Evolutionary conservation across 1,140 invertebrate genomes (phyloP), one percentile per base, ranked within the genome.

Genomic region (Papilio glaucus): DNA sequence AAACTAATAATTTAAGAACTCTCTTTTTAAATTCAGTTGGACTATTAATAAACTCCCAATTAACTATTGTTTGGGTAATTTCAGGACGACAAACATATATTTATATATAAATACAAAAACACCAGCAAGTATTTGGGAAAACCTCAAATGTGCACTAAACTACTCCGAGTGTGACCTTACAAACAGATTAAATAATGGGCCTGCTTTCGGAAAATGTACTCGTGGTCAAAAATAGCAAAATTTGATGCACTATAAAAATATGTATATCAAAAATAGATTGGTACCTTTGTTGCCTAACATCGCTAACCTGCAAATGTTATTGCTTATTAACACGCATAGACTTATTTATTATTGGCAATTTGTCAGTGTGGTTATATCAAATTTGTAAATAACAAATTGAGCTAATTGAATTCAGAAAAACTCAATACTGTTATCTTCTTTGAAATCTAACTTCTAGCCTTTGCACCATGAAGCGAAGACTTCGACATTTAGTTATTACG

Each of bases 241-340:
- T 10, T 3, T 45, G 9, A 12, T 24, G 21, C 21, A 21, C 18
- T 21, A 1, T 49, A 21, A 24, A 13, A 24, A 53, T 53, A 57
- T 57, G 0, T 24, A 24, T 57, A 57, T 57, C 49, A 57, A 57
- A 53, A 49, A 57, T 57, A 57, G 3, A 24, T 57, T 12, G 9
- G 21, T 26, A 57, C 21, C 4, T 57, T 57, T 53, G 45, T 21
- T 57, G 12, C 29, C 45, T 24, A 49, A 13, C 21, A 24, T 57
- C 10, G 18, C 29, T 33, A 3, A 33, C 6, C 2, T 33, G 2
- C 4, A 24, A 24, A 49, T 49, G 18, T 26, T 57, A 57, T 12
- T 57, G 49, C 2, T 26, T 57, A 24, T 24, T 12, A 53, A 21
- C 18, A 24, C 12, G 49, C 21, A 57, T 49, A 21, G 45, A 21